phyloP scores from a whole-genome alignment of 2,113 vertebrate species.

The Himantopus leucocephalus region DNA sequence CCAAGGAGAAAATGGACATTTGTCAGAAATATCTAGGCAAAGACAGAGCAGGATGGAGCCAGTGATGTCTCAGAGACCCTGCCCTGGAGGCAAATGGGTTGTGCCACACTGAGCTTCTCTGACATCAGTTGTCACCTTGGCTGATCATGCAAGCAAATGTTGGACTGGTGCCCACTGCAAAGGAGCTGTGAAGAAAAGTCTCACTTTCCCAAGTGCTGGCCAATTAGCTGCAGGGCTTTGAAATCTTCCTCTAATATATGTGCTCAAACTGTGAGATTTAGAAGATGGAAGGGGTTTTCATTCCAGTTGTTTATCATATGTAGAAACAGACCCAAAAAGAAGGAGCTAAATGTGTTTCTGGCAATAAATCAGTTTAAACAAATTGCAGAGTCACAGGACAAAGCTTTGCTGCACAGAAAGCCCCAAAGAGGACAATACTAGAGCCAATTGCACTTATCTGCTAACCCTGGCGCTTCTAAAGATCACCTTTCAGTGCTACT shows the following conservation, averaged over 20 bases:
- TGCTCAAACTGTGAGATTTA: not conserved
- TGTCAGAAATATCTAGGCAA: slow-evolving; percentile 7
- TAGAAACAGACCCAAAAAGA: not conserved
- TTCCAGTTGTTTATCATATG: not conserved
- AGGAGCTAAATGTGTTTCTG: not conserved
- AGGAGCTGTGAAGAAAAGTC: not conserved
- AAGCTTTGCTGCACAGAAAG: not conserved
- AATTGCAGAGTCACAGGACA: not conserved
- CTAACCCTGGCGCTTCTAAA: not conserved
- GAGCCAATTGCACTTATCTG: not conserved
- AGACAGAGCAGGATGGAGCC: not conserved
- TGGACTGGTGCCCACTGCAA: not conserved
- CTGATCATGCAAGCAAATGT: not conserved
- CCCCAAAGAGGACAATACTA: not conserved
- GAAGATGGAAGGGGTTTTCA: not conserved
- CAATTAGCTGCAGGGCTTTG: not conserved
- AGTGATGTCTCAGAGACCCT: not conserved
- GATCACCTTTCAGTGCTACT: not conserved
- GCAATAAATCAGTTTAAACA: not conserved
- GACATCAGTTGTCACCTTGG: not conserved
- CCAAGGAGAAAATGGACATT: slow-evolving; percentile 17
- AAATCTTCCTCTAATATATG: not conserved
- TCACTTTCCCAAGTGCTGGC: not conserved
- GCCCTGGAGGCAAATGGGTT: not conserved
- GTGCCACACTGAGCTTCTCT: not conserved